phyloP scores from a whole-genome alignment of 2,888 invertebrate genomes.

The Drosophila kambysellisi region DNA sequence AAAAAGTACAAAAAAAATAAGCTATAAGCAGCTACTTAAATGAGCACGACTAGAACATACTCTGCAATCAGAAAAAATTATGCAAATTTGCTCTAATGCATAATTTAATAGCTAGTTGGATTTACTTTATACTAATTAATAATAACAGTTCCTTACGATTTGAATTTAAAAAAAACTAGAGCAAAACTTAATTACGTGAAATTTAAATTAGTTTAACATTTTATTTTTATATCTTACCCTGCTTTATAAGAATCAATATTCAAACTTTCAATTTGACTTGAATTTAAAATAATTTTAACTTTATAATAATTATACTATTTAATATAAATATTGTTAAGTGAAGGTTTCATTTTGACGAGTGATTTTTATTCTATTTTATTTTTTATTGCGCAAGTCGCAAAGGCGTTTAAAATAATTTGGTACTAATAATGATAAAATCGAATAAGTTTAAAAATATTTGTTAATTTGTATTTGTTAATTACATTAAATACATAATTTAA shows the following conservation, averaged over 20 bases:
- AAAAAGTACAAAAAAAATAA: conserved; percentile 28
- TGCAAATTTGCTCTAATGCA: background rate
- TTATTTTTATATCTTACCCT: background rate
- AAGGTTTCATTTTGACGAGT: background rate
- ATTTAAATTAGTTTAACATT: background rate
- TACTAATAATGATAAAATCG: fast-evolving
- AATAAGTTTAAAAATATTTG: background rate
- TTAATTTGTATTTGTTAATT: background rate
- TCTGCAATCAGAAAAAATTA: background rate
- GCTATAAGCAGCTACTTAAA: background rate
- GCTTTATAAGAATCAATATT: background rate
- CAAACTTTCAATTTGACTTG: background rate
- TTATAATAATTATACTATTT: background rate
- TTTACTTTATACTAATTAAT: background rate
- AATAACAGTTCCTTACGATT: background rate
- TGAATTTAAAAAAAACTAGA: background rate
- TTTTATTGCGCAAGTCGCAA: background rate
- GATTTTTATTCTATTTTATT: background rate
- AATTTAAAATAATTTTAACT: too few species aligned
- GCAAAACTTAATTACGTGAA: background rate
- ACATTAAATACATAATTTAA: background rate
- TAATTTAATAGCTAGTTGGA: background rate
- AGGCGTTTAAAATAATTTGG: background rate
- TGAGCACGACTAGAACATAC: background rate
- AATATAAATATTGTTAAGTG: background rate